Evolutionary conservation across 1,140 invertebrate genomes (phyloP), one percentile per base, ranked within the genome.

Genomic region (Neuroterus valhalla): DNA sequence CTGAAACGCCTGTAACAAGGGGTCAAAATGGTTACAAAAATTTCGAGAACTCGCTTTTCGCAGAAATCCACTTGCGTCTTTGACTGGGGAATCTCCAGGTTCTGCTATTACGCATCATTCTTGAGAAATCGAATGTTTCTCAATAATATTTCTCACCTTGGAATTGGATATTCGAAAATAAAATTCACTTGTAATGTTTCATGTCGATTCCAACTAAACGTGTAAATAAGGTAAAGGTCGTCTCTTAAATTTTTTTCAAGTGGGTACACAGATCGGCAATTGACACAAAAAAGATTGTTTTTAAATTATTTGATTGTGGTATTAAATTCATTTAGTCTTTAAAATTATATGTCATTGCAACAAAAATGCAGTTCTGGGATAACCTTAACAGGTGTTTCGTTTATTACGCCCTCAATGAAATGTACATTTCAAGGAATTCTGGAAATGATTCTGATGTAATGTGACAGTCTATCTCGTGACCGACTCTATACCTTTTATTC

Each of bases 181-280:
- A 48, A 48, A 19, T 48, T 48, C 17, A 48, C 15, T 19, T n/a
- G 15, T 48, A 48, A 48, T 48, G 46, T 48, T 48, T 19, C 46
- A n/a, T 48, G 46, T 48, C 5, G 3, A n/a, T 17, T 48, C 17
- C 46, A 4, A 48, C n/a, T 1, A 48, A 48, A 48, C 17, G n/a
- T 46, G 45, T 15, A 46, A 46, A 15, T 48, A 48, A 48, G 46
- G 15, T 48, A 48, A 48, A 48, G 46, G 46, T 48, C 46, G 12
- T 46, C n/a, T 46, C n/a, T n/a, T n/a, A n/a, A n/a, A 15, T 46
- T 46, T 48, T 48, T 48, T 45, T 45, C 2, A 45, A 14, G 44
- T 14, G 6, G 17, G 46, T 48, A 48, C n/a, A 38, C 31, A n/a
- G 6, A 48, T 48, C 17, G 46, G 3, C 17, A 48, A 2, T 8